Evolutionary conservation across 2,113 vertebrate genomes (phyloP).

Genomic region (Salvelinus sp.): DNA sequence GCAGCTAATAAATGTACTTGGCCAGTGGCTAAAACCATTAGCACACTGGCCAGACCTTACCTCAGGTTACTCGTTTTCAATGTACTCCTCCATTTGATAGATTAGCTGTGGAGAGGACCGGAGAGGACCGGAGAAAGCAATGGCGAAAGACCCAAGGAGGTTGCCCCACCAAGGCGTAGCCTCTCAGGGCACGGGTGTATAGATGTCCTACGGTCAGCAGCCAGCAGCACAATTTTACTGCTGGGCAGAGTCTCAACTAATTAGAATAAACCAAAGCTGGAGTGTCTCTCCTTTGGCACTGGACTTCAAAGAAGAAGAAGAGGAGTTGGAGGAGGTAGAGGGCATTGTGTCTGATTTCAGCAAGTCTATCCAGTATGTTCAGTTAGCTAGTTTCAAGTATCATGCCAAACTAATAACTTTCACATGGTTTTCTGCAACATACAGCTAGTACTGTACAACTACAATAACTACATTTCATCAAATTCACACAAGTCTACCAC

Average conservation of each 20-base stretch:
- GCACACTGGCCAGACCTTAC: background rate
- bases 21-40: background rate
- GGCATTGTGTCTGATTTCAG: background rate
- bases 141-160: background rate
- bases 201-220: conserved; percentile 51
- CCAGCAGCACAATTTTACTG: conserved; percentile 63
- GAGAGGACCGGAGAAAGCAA: conserved; percentile 28
- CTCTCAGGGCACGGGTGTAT: conserved; percentile 25
- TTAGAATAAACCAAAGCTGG: conserved; percentile 46
- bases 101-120: conserved; percentile 36
- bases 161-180: background rate
- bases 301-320: conserved; percentile 45
- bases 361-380: background rate
- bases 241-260: conserved; percentile 48
- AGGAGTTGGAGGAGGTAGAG: conserved; percentile 9
- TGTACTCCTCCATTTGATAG: conserved; percentile 5
- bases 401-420: background rate
- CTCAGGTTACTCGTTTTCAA: no score
- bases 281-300: conserved; percentile 24
- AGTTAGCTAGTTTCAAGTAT: background rate
- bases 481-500: no score
- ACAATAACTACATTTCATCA: no score
- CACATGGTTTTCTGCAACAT: background rate
- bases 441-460: background rate
- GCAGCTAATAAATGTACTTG: conserved; percentile 3